These are phyloP conservation scores for Xiphophorus hellerii DNA, from an alignment of 2,113 vertebrate genomes.

Conservation along the genomic window DNA sequence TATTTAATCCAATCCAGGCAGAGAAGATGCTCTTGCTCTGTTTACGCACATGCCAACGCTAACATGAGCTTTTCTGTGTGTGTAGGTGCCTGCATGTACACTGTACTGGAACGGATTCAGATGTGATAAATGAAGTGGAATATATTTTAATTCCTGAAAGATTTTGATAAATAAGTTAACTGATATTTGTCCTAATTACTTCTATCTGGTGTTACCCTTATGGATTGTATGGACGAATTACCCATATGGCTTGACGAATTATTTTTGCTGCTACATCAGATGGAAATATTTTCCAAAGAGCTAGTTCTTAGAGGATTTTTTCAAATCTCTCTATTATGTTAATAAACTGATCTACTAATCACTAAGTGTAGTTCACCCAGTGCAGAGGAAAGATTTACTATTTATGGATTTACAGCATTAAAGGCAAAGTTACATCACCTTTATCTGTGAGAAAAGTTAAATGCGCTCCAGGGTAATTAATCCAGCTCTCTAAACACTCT, in stretches of 20 bases:
- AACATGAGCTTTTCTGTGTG: too few species aligned
- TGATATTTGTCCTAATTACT: too few species aligned
- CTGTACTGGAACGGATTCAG: too few species aligned
- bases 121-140: too few species aligned
- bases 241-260: not conserved
- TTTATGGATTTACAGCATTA: slow-evolving; percentile 7
- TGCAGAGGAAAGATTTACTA: not conserved
- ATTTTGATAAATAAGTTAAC: too few species aligned
- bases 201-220: too few species aligned
- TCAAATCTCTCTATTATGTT: not conserved
- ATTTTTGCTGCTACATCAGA: not conserved
- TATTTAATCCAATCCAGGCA: too few species aligned
- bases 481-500: slow-evolving; percentile 19
- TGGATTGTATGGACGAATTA: too few species aligned
- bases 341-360: not conserved
- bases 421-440: slow-evolving; percentile 15
- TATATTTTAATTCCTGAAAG: too few species aligned
- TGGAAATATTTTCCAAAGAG: not conserved
- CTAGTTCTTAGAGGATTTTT: not conserved
- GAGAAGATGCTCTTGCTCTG: too few species aligned
- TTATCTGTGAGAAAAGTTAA: slow-evolving; percentile 10
- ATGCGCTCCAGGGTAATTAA: slow-evolving; percentile 29
- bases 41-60: too few species aligned
- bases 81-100: too few species aligned
- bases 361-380: not conserved